phyloP scores from a whole-genome alignment of 2,888 invertebrate species.

The Drosophila subquinaria region DNA sequence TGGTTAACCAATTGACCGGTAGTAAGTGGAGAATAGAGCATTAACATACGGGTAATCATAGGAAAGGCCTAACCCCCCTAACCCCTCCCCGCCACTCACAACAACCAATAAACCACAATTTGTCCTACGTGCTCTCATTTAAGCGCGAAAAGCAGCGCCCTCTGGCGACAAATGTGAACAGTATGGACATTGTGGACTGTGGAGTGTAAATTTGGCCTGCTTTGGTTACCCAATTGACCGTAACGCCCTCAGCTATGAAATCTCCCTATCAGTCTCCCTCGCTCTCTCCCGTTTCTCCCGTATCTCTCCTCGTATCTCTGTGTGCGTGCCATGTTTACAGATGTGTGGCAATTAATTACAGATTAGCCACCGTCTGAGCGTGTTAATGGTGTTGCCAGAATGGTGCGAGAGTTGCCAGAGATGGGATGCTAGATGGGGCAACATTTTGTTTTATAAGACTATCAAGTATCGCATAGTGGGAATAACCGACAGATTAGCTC shows the following conservation, averaged over 20 bases:
- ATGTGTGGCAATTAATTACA: constrained; percentile 78
- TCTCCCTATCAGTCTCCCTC: background rate
- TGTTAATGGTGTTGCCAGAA: constrained; percentile 24
- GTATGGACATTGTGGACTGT: constrained; percentile 11
- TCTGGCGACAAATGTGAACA: constrained; percentile 30
- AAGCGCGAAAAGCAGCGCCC: constrained; percentile 22
- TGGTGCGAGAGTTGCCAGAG: background rate
- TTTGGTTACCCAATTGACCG: constrained; percentile 48
- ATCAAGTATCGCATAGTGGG: constrained; percentile 43
- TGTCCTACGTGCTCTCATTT: constrained; percentile 34
- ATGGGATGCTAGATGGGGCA: background rate
- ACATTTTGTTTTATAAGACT: constrained; percentile 64
- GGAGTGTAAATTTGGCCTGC: constrained; percentile 6
- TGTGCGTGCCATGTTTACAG: constrained; percentile 65
- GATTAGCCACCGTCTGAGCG: constrained; percentile 68
- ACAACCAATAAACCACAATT: constrained; percentile 9
- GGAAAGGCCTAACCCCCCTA: background rate
- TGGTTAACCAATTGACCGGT: background rate
- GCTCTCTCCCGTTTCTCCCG: background rate
- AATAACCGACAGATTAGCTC: no score
- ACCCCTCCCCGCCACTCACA: background rate
- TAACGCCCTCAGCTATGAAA: constrained; percentile 30
- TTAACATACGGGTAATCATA: constrained; percentile 14
- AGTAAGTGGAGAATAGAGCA: background rate
- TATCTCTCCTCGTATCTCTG: constrained; percentile 7